Evolutionary conservation across 2,113 vertebrate genomes (phyloP), one percentile per base, ranked within the genome.

Genomic region (Sinocyclocheilus anophthalmus): DNA sequence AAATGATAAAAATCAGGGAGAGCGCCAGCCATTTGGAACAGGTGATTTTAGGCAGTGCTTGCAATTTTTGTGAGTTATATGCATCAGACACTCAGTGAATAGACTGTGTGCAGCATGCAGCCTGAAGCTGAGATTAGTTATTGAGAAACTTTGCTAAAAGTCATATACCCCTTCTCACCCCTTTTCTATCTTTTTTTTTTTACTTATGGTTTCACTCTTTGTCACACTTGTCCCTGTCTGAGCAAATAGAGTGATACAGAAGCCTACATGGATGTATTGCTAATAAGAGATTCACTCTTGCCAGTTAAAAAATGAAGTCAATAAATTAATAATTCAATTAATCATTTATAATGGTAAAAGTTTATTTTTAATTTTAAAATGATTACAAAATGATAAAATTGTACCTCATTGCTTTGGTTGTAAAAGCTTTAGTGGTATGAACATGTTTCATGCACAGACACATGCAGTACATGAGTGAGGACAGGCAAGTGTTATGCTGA

Each of bases 401-500:
- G 42, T 48, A 12, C 9, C 37, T n/a, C 33, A n/a, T 3, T 72
- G 69, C 33, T 39, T 73, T 75, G 22, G 10, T 45, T 75, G 72
- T 45, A 42, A 75, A 75, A 57, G 4, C 24, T 30, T 22, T 20
- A 33, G 26, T 59, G 14, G 24, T 8, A 3, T 11, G n/a, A 24
- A n/a, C n/a, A 61, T 63, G 78, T 24, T 76, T 82, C 42, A 14
- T 76, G 20, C 59, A 76, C 33, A 48, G 50, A 61, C 72, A 59
- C 61, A 65, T 26, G 78, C 45, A 72, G 24, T 81, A 69, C 45
- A 53, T 73, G 85, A 84, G 76, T 22, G 81, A 82, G 57, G 91
- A 93, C 91, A 91, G 88, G 85, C 87, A 91, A 89, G 91, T 90
- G 91, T 90, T 75, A 84, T 86, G 45, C 81, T 57, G 73, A 76